Percentiles rank a stretch among this genome's conserved stretches.
Conservation (phyloP, 64 coral and sea anemone genomes). For the Montipora capricornis region DNA sequence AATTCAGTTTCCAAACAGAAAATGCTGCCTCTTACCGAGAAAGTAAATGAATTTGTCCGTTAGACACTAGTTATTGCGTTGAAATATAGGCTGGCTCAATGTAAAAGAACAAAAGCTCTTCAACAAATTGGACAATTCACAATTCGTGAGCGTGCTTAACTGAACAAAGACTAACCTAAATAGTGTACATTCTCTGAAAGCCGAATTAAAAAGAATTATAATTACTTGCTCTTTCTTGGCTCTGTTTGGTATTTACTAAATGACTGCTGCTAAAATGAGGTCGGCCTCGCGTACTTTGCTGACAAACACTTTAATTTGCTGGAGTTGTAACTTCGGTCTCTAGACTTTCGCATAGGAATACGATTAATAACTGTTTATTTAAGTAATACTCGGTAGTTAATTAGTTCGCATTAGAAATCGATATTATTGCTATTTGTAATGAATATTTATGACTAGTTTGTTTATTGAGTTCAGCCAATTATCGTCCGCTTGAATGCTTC, state of each 20-base stretch:
- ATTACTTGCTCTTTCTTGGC: constrained; percentile 9
- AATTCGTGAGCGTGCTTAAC: not conserved
- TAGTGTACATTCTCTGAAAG: constrained; percentile 20
- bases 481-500: not conserved
- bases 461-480: constrained; percentile 18
- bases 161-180: not conserved
- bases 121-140: not conserved
- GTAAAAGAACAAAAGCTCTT: not conserved
- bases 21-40: not conserved
- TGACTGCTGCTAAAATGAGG: too few relatives aligned
- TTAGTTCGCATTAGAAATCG: constrained; percentile 43
- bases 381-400: constrained; percentile 6
- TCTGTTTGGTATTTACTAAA: not conserved
- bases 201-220: constrained; percentile 16
- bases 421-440: constrained; percentile 16
- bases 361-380: not conserved
- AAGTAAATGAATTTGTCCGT: not conserved
- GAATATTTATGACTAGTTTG: constrained; percentile 48
- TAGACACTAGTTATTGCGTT: not conserved
- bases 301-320: not conserved
- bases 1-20: not conserved
- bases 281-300: too few relatives aligned
- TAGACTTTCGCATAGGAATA: too few relatives aligned
- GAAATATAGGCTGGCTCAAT: not conserved
- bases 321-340: too few relatives aligned